These are phyloP conservation scores for Ctenoplectra terminalis DNA, from an alignment of 1,140 invertebrate species.

Conservation along the genomic window DNA sequence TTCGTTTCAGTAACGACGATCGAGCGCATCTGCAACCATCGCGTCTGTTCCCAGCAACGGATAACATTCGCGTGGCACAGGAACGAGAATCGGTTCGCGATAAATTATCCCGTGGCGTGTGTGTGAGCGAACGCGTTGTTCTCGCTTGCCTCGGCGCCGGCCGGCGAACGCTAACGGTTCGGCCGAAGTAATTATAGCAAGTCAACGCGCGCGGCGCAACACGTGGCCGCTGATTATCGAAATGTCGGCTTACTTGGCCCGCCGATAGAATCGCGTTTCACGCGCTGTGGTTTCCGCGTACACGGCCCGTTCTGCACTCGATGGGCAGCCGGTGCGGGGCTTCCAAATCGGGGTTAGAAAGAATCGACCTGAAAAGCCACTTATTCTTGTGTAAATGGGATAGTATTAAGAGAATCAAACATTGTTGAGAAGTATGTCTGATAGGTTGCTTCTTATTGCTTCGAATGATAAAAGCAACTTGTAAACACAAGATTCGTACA, in stretches of 20 bases:
- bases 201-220: constrained; percentile 63
- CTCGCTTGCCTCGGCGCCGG: constrained; percentile 10
- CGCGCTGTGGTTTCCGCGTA: constrained; percentile 32
- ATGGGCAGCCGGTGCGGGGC: no score
- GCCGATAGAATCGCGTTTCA: constrained; percentile 51
- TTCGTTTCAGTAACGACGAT: no score
- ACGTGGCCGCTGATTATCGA: constrained; percentile 70
- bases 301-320: not conserved
- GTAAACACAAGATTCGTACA: no score
- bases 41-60: not conserved
- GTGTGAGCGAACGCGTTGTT: not conserved
- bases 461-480: no score
- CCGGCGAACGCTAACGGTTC: constrained; percentile 26
- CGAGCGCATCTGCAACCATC: not conserved
- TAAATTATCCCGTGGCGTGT: constrained; percentile 37
- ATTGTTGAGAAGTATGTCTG: no score
- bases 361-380: constrained; percentile 13
- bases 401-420: not conserved
- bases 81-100: constrained; percentile 37
- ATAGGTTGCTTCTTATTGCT: no score
- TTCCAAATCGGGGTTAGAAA: not conserved
- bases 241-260: constrained; percentile 59
- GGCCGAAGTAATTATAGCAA: constrained; percentile 64
- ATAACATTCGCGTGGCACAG: constrained; percentile 23
- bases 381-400: not conserved